Percentiles rank a stretch among this genome's conserved stretches.
Conservation (phyloP, 2,888 invertebrate genomes). For the Nowickia ferox region DNA sequence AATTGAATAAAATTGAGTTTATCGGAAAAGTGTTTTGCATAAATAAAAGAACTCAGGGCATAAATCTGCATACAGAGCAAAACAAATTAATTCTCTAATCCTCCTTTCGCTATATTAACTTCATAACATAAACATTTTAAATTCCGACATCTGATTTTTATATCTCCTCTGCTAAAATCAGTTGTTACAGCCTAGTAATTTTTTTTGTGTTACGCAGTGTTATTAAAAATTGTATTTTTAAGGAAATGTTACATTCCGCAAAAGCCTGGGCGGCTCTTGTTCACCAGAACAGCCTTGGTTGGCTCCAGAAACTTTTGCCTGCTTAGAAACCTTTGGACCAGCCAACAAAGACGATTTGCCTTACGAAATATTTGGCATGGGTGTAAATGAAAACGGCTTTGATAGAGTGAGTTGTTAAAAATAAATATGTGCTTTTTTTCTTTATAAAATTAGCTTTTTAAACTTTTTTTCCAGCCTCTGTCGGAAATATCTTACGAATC, state of each 20-base stretch:
- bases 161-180: background rate
- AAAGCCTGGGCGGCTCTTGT: slow-evolving; percentile 79
- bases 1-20: too few relatives aligned
- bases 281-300: slow-evolving; percentile 82
- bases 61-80: too few relatives aligned
- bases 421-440: background rate
- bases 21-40: too few relatives aligned
- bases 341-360: slow-evolving; percentile 82
- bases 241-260: slow-evolving; percentile 79
- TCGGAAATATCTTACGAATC: slow-evolving; percentile 83
- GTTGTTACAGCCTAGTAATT: background rate
- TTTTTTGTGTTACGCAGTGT: background rate
- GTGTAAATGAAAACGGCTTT: slow-evolving; percentile 80
- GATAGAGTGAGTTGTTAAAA: slow-evolving; percentile 78
- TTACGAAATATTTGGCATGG: slow-evolving; percentile 82
- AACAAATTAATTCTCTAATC: too few relatives aligned
- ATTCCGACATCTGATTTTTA: too few relatives aligned
- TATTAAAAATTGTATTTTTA: background rate
- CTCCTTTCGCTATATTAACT: too few relatives aligned
- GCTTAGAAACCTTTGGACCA: slow-evolving; percentile 81
- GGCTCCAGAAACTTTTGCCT: slow-evolving; percentile 82
- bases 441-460: background rate
- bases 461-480: slow-evolving; percentile 77
- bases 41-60: too few relatives aligned
- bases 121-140: too few relatives aligned